Percentiles rank a stretch among this genome's conserved stretches.
These are phyloP conservation scores for Ramphastos sulfuratus DNA, from an alignment of 2,113 vertebrate genomes.

Conservation along the genomic window DNA sequence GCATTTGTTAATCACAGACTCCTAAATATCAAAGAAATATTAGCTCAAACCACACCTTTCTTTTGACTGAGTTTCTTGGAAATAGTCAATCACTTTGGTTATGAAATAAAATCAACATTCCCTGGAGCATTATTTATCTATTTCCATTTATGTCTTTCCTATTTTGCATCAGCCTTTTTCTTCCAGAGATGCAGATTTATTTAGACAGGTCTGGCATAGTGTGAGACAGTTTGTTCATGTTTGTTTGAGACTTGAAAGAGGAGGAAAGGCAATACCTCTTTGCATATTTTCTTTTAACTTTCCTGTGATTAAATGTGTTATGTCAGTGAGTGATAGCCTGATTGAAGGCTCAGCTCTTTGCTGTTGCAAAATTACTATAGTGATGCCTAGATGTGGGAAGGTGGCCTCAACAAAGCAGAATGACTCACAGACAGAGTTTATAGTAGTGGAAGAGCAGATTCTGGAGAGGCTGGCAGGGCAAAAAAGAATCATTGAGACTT, in stretches of 20 bases:
- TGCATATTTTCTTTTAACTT: conserved; percentile 49
- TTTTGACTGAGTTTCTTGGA: conserved; percentile 24
- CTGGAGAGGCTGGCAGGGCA: background rate
- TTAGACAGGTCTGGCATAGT: conserved; percentile 14
- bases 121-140: conserved; percentile 30
- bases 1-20: conserved; percentile 18
- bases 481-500: background rate
- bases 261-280: background rate
- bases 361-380: background rate
- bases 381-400: background rate
- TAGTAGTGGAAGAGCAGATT: background rate
- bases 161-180: conserved; percentile 12
- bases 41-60: conserved; percentile 1
- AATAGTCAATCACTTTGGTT: conserved; percentile 12
- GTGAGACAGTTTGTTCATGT: background rate
- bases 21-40: conserved; percentile 28
- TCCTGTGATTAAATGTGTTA: conserved; percentile 14
- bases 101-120: conserved; percentile 1
- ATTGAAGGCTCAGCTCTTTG: conserved; percentile 10
- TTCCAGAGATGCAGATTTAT: background rate
- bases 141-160: conserved; percentile 28
- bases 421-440: background rate
- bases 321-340: conserved; percentile 1
- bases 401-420: background rate
- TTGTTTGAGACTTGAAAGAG: conserved; percentile 36